Percentiles rank a stretch among this genome's conserved stretches.
Conservation (phyloP, 2,888 invertebrate species). For the Pomacea canaliculata region DNA sequence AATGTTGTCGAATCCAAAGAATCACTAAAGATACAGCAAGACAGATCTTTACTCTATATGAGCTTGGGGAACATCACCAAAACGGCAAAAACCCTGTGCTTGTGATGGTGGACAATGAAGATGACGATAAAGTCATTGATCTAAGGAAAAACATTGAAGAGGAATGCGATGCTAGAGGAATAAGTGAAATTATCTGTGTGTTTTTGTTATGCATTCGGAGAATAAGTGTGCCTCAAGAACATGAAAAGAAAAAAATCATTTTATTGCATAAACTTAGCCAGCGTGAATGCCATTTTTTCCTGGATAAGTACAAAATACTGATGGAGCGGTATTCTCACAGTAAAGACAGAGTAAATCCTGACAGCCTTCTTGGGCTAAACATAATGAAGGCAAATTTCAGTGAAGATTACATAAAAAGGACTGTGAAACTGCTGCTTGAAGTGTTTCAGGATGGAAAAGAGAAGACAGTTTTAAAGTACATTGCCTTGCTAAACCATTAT, state of each 20-base stretch:
- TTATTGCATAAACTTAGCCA: conserved; percentile 42
- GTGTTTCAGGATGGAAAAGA: conserved; percentile 38
- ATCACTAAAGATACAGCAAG: conserved; percentile 46
- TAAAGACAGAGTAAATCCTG: conserved; percentile 41
- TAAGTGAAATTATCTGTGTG: conserved; percentile 23
- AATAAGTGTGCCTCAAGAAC: conserved; percentile 23
- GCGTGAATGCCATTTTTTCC: conserved; percentile 46
- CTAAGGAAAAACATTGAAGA: conserved; percentile 35
- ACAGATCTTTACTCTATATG: conserved; percentile 37
- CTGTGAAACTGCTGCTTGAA: conserved; percentile 33
- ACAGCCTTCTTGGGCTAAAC: conserved; percentile 50
- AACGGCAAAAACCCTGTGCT: conserved; percentile 41
- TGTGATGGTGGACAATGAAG: conserved; percentile 47
- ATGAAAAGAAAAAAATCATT: conserved; percentile 5
- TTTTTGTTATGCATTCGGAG: conserved; percentile 26
- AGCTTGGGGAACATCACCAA: conserved; percentile 35
- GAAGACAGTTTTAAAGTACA: conserved; percentile 39
- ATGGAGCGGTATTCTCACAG: conserved; percentile 7
- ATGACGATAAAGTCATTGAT: conserved; percentile 38
- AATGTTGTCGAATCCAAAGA: conserved; percentile 46
- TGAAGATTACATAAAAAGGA: conserved; percentile 41
- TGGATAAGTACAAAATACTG: conserved; percentile 39
- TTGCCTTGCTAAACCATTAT: conserved; percentile 48
- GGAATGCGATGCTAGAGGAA: conserved; percentile 16
- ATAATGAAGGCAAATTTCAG: conserved; percentile 53